Evolutionary conservation across 2,797 vertebrate genomes (phyloP).

Genomic region (Enteromius unitaeniatus): DNA sequence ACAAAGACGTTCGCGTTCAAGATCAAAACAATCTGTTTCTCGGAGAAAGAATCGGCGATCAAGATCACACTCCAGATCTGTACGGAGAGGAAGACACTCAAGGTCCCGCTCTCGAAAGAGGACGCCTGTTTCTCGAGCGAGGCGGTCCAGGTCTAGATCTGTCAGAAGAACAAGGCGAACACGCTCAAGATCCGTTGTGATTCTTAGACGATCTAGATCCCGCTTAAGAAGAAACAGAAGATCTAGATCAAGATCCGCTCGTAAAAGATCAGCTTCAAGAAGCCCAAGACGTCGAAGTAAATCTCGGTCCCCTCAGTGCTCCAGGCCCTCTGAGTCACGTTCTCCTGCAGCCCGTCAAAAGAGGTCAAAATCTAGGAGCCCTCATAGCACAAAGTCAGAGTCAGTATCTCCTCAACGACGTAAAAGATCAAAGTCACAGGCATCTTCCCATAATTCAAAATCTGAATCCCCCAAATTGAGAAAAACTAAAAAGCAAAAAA

Average conservation of each 20-base stretch:
- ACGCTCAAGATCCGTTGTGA: slow-evolving; percentile 76
- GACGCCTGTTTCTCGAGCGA: slow-evolving; percentile 73
- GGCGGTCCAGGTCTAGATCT: slow-evolving; percentile 75
- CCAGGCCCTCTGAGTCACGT: slow-evolving; percentile 70
- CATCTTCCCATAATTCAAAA: slow-evolving; percentile 67
- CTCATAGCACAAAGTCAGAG: slow-evolving; percentile 63
- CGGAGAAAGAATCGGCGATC: slow-evolving; percentile 66
- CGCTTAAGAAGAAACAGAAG: slow-evolving; percentile 63
- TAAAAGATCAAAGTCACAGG: slow-evolving; percentile 79
- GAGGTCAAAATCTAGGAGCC: slow-evolving; percentile 59
- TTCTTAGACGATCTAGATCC: slow-evolving; percentile 67
- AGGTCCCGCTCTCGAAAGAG: slow-evolving; percentile 75
- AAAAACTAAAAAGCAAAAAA: slow-evolving; percentile 63
- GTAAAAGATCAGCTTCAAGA: slow-evolving; percentile 60
- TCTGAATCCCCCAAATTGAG: slow-evolving; percentile 72
- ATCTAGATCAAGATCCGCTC: slow-evolving; percentile 58
- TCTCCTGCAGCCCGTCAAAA: slow-evolving; percentile 58
- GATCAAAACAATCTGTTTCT: slow-evolving; percentile 71
- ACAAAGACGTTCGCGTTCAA: slow-evolving; percentile 70
- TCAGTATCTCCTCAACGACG: slow-evolving; percentile 72
- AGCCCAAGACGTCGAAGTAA: slow-evolving; percentile 57
- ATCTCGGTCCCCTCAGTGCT: slow-evolving; percentile 66
- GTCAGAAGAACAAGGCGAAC: slow-evolving; percentile 70
- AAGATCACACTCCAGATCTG: slow-evolving; percentile 71
- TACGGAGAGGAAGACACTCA: slow-evolving; percentile 75